These are phyloP conservation scores for Ips nitidus DNA, from an alignment of 1,140 invertebrate species.

Conservation along the genomic window DNA sequence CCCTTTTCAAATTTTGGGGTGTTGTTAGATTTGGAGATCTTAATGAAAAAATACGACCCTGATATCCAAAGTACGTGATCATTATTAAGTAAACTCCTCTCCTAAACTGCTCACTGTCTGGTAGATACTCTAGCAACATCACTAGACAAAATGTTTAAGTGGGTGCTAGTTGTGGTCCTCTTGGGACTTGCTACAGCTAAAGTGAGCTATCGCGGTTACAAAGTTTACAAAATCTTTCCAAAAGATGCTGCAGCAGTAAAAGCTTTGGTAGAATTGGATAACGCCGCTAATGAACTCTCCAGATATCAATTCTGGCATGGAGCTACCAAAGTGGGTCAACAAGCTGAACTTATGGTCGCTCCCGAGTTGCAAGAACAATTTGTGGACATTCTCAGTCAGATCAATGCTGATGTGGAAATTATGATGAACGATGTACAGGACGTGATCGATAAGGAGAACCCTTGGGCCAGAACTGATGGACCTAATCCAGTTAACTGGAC, in stretches of 20 bases:
- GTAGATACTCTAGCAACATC: too few species aligned
- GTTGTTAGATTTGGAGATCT: too few species aligned
- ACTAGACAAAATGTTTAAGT: too few species aligned
- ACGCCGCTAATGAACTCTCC: conserved; percentile 11
- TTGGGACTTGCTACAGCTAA: conserved; percentile 3
- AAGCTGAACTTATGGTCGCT: conserved; percentile 50
- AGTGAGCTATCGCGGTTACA: conserved; percentile 39
- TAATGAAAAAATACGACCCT: too few species aligned
- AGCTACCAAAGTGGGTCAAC: conserved; percentile 13
- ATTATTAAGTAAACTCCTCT: too few species aligned
- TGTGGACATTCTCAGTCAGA: conserved; percentile 16
- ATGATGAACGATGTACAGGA: conserved; percentile 51
- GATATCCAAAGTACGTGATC: too few species aligned
- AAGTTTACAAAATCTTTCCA: conserved; percentile 42
- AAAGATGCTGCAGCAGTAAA: conserved; percentile 32
- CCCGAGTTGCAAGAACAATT: conserved; percentile 43
- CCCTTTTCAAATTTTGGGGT: too few species aligned
- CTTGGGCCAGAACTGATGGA: background rate
- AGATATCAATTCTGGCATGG: conserved; percentile 42
- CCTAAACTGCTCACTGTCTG: too few species aligned
- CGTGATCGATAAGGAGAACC: conserved; percentile 42
- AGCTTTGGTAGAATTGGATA: conserved; percentile 33
- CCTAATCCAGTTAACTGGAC: conserved; percentile 32
- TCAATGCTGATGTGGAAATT: conserved; percentile 41
- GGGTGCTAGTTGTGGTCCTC: too few species aligned